Evolutionary conservation across 2,888 invertebrate genomes (phyloP).

Genomic region (Drosophila phalerata): DNA sequence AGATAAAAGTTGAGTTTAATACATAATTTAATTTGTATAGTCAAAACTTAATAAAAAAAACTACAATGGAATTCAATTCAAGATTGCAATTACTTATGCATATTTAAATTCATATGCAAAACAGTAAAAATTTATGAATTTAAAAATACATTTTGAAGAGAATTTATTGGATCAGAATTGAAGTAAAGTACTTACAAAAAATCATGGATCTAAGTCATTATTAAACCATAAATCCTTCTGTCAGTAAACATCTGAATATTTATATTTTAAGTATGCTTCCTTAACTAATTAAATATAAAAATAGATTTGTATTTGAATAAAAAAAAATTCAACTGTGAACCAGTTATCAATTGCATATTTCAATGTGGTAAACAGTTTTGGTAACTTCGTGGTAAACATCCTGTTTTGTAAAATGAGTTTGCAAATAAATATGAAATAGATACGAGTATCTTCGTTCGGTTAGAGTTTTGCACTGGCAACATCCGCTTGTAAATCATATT

Average conservation of each 20-base stretch:
- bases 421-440: constrained; percentile 36
- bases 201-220: too few species aligned
- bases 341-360: constrained; percentile 10
- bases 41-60: not conserved
- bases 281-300: not conserved
- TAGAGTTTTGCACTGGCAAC: constrained; percentile 33
- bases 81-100: not conserved
- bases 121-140: too few species aligned
- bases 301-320: too few species aligned
- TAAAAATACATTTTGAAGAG: too few species aligned
- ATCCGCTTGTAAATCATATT: constrained; percentile 78
- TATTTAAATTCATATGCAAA: not conserved
- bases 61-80: not conserved
- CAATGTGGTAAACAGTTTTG: constrained; percentile 33
- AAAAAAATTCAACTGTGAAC: not conserved
- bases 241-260: not conserved
- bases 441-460: constrained; percentile 28
- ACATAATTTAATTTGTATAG: not conserved
- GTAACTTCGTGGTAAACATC: constrained; percentile 54
- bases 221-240: too few species aligned
- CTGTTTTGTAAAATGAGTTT: constrained; percentile 50
- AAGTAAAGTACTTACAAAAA: too few species aligned
- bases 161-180: too few species aligned
- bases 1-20: not conserved
- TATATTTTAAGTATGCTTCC: not conserved